Conservation (phyloP, 2,797 vertebrate species). For the Sebastes kiyomatsui region DNA sequence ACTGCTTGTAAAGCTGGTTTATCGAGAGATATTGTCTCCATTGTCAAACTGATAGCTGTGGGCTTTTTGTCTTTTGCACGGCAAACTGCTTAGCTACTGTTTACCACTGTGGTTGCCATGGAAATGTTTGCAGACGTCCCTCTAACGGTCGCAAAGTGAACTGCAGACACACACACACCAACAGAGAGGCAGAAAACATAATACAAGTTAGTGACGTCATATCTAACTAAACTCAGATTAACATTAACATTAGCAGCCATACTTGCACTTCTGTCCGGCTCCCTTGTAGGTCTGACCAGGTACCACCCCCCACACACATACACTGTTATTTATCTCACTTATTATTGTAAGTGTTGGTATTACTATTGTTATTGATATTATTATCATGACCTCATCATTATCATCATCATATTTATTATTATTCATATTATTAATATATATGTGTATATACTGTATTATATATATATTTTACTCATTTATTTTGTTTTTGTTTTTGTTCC, state of each 20-base stretch:
- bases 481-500: too few species aligned
- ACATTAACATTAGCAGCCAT: not conserved
- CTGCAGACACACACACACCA: not conserved
- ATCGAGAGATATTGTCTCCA: slow-evolving; percentile 59
- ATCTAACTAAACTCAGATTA: not conserved
- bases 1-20: slow-evolving; percentile 61
- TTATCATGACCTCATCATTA: too few species aligned
- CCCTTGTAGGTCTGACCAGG: too few species aligned
- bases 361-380: too few species aligned
- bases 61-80: not conserved
- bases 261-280: too few species aligned
- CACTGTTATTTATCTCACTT: too few species aligned
- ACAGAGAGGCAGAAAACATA: not conserved
- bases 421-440: too few species aligned
- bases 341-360: too few species aligned
- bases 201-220: not conserved
- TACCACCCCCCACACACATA: too few species aligned
- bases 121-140: slow-evolving; percentile 41
- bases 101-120: slow-evolving; percentile 58
- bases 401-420: too few species aligned
- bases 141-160: slow-evolving; percentile 28
- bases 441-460: too few species aligned
- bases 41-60: slow-evolving; percentile 11
- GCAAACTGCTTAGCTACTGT: not conserved
- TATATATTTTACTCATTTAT: too few species aligned